Percentiles rank a stretch among this genome's conserved stretches.
Conservation (phyloP, 2,888 invertebrate genomes). For the Electrophaes corylata region DNA sequence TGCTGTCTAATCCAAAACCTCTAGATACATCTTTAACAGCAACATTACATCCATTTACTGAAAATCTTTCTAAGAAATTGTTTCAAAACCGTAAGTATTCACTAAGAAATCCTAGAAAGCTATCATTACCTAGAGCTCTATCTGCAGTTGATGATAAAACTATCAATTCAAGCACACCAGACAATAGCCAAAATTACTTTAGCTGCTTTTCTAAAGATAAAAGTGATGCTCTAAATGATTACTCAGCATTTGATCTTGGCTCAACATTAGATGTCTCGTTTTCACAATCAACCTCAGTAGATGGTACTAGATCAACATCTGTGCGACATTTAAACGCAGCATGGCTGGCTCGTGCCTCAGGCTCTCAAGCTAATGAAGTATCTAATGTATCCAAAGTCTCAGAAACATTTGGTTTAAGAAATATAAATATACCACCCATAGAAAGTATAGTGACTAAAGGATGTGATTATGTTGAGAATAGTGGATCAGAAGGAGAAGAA, state of each 20-base stretch:
- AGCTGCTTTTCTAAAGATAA: constrained; percentile 28
- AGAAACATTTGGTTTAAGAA: constrained; percentile 69
- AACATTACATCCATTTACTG: constrained; percentile 65
- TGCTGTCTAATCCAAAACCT: constrained; percentile 70
- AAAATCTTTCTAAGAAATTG: constrained; percentile 86
- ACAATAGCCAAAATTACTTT: constrained; percentile 30
- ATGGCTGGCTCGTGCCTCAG: constrained; percentile 78
- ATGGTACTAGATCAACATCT: constrained; percentile 35
- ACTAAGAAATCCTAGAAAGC: constrained; percentile 91
- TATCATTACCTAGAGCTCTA: constrained; percentile 51
- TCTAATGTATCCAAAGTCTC: constrained; percentile 20
- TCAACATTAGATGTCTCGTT: constrained; percentile 21
- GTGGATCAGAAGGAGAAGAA: constrained; percentile 86
- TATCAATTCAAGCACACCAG: constrained; percentile 32
- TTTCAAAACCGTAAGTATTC: constrained; percentile 88
- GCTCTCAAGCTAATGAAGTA: constrained; percentile 55
- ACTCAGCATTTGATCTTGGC: constrained; percentile 24
- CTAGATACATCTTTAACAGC: constrained; percentile 41
- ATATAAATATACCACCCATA: constrained; percentile 46
- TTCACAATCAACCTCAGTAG: constrained; percentile 28
- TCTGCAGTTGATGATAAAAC: constrained; percentile 40
- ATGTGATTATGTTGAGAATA: constrained; percentile 89
- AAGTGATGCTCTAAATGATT: constrained; percentile 15
- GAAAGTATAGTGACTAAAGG: constrained; percentile 51
- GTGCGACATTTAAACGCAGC: constrained; percentile 67